A percentile compares a stretch with the other conserved stretches of the same genome.
Conservation (phyloP, 2,888 invertebrate species). For the Tetranychus truncatus region DNA sequence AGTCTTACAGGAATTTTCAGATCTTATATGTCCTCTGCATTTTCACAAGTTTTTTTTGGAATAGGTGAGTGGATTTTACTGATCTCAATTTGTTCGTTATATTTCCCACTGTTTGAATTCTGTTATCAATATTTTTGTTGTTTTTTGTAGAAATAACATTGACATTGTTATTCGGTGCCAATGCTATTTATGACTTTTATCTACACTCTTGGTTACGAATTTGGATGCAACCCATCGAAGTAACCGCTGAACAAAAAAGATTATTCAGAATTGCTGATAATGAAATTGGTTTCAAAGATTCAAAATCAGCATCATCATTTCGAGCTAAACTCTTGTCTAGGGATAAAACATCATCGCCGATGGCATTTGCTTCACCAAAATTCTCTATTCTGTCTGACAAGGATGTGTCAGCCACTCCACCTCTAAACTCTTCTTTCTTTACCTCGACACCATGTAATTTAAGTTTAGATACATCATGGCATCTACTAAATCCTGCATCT, state of each 20-base stretch:
- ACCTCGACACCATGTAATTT: background rate
- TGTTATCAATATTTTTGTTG: background rate
- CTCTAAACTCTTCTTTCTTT: background rate
- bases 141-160: background rate
- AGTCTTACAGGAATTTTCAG: background rate
- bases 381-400: constrained; percentile 2
- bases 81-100: background rate
- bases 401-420: background rate
- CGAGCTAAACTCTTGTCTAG: background rate
- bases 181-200: constrained; percentile 15
- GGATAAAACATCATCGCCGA: background rate
- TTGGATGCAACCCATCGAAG: constrained; percentile 20
- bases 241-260: constrained; percentile 14
- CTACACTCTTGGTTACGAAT: constrained; percentile 18
- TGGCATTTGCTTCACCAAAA: background rate
- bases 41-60: background rate
- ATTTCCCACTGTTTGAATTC: background rate
- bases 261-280: constrained; percentile 16
- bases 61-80: background rate
- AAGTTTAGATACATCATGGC: constrained; percentile 13
- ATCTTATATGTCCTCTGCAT: background rate
- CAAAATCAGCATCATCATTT: background rate
- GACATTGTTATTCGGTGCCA: background rate
- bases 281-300: constrained; percentile 18
- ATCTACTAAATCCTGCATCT: background rate